Base-by-base conservation (phyloP, 2,888 invertebrate species). In the Dolomedes plantarius region DNA sequence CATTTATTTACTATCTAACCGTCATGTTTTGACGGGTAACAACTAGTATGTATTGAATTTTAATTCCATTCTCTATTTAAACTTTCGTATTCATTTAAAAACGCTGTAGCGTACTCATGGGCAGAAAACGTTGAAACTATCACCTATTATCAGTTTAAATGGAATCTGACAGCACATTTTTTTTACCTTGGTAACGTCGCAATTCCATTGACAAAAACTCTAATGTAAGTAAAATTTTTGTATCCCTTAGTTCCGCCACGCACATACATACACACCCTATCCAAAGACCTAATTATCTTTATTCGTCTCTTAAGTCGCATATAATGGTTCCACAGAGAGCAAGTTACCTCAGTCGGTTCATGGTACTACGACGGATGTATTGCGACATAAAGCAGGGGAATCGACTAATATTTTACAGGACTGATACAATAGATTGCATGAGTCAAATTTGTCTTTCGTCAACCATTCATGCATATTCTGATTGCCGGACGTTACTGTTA, bases 201-300 rank as follows among this genome's bases (percentile, higher is more conserved):
- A 19, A 23, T 16, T 16, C 23, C 56, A 23, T 16, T 46, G 41
- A 46, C 41, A 5, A 46, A 46, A 2, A 16, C 3, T 56, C 1
- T 23, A 5, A 5, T 6, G 46, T 6, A 56, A 1, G 16, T 23
- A 56, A 56, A 77, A 65, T 72, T 19, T 78, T 32, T 50, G 65
- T 71, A 29, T n/a, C 75, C 81, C 75, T 81, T 83, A 76, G 82
- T 76, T 76, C 76, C 76, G 82, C 82, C 32, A 83, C n/a, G n/a
- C n/a, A n/a, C n/a, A n/a, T n/a, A n/a, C n/a, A n/a, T n/a, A n/a
- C n/a, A n/a, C n/a, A n/a, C 46, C 46, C 36, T 41, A 29, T n/a
- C 41, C 80, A 67, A 75, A 62, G 62, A 46, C 39, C 19, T 41
- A 73, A 73, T 77, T 77, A 67, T 46, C 56, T 13, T 64, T 65